phyloP scores from a whole-genome alignment of 2,888 invertebrate species.

The Xylota segnis region DNA sequence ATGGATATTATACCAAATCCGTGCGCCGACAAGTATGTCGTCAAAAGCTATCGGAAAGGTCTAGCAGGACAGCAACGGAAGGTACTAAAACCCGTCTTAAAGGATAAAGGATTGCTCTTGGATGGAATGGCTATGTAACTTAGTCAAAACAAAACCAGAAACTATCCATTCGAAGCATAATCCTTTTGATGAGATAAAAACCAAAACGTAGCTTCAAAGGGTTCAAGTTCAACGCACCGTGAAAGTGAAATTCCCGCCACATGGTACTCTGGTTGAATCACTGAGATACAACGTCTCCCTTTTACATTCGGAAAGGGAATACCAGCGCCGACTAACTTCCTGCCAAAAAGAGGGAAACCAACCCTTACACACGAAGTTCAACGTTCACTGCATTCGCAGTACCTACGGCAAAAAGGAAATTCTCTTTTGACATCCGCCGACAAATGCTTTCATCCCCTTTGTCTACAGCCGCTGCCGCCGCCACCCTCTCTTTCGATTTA shows the following conservation, averaged over 20 bases:
- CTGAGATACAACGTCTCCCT: slow-evolving; percentile 9
- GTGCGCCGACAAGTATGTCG: no score
- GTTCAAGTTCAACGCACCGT: slow-evolving; percentile 69
- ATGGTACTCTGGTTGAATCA: slow-evolving; percentile 6
- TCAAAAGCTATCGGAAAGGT: no score
- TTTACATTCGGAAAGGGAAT: slow-evolving; percentile 26
- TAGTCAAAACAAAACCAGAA: no score
- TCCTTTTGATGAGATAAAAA: not conserved
- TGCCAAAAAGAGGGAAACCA: slow-evolving; percentile 39
- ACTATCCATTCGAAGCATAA: not conserved
- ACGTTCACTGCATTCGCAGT: slow-evolving; percentile 46
- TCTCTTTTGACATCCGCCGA: slow-evolving; percentile 69
- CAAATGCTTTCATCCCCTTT: slow-evolving; percentile 54
- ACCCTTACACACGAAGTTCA: slow-evolving; percentile 53
- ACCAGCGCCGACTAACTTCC: slow-evolving; percentile 55
- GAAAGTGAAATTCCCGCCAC: slow-evolving; percentile 62
- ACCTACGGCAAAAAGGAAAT: slow-evolving; percentile 10
- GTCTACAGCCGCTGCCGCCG: no score
- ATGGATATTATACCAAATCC: no score
- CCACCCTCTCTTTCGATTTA: slow-evolving; percentile 24
- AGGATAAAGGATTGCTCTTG: no score
- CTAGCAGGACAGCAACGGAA: no score
- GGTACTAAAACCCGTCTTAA: no score
- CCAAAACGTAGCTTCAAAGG: slow-evolving; percentile 9
- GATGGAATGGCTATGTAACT: no score